Evolutionary conservation across 2,113 vertebrate genomes (phyloP).

Genomic region (Mungos mungo): DNA sequence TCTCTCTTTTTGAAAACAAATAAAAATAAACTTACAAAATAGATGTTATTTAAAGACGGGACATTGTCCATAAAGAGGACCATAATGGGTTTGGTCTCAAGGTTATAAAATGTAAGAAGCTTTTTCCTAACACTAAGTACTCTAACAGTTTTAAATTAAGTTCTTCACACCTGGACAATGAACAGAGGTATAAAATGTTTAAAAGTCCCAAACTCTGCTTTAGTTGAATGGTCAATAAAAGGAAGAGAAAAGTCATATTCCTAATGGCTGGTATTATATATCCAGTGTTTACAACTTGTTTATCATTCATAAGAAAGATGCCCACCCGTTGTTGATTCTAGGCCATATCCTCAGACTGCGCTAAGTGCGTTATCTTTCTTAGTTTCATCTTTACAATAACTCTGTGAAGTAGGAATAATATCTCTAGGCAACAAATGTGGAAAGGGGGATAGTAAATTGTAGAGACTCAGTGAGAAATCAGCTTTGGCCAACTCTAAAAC

Average conservation of each 20-base stretch:
- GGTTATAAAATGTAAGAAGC: neutral
- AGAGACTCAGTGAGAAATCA: neutral
- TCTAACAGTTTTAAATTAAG: neutral
- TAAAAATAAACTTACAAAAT: too few species aligned
- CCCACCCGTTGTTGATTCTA: neutral
- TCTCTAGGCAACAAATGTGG: neutral
- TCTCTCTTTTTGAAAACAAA: too few species aligned
- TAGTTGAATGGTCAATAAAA: neutral
- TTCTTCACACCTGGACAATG: neutral
- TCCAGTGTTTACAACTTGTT: neutral
- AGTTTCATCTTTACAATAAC: neutral
- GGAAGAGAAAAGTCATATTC: neutral
- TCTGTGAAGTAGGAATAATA: neutral
- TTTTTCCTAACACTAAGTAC: neutral
- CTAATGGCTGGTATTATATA: neutral
- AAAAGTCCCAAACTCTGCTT: neutral
- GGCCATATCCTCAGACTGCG: neutral
- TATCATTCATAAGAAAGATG: neutral
- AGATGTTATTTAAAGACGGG: neutral
- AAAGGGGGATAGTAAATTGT: neutral
- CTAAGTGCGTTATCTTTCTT: neutral
- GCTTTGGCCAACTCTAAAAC: neutral
- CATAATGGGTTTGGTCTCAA: neutral
- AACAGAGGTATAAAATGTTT: neutral
- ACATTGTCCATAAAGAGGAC: neutral